phyloP scores from a whole-genome alignment of 1,140 invertebrate genomes.

The Bombus balteatus region DNA sequence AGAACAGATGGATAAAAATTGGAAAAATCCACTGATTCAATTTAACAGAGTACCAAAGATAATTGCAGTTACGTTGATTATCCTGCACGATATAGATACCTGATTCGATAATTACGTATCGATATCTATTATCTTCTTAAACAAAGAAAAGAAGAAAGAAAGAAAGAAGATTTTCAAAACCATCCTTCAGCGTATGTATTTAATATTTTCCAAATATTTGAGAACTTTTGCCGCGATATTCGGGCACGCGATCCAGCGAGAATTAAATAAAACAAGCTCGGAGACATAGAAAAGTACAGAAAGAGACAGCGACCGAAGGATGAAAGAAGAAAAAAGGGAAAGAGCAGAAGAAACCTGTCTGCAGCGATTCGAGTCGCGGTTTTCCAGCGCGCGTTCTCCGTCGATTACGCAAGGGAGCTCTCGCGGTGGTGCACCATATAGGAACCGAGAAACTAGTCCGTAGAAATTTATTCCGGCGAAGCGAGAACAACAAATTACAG shows the following conservation, averaged over 20 bases:
- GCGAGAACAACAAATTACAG: constrained; percentile 81
- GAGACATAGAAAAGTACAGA: too few species aligned
- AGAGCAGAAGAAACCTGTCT: constrained; percentile 44
- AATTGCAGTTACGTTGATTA: too few species aligned
- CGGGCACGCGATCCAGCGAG: background rate
- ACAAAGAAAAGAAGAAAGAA: too few species aligned
- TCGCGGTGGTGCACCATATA: constrained; percentile 39
- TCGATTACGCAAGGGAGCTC: constrained; percentile 46
- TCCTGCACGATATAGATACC: too few species aligned
- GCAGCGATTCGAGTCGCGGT: constrained; percentile 23
- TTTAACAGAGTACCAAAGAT: too few species aligned
- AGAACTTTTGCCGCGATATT: too few species aligned
- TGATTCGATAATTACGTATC: too few species aligned
- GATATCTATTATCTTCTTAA: too few species aligned
- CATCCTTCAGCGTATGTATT: rapidly evolving
- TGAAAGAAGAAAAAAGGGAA: background rate
- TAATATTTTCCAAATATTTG: too few species aligned
- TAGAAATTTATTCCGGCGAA: constrained; percentile 78
- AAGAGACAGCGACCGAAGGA: background rate
- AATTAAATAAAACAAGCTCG: background rate
- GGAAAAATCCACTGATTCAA: too few species aligned
- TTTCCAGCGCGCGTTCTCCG: constrained; percentile 43
- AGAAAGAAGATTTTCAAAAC: rapidly evolving
- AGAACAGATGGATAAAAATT: too few species aligned
- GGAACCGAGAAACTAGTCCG: constrained; percentile 66